Evolutionary conservation across 2,113 vertebrate species (phyloP).

Genomic region (Indri indri): DNA sequence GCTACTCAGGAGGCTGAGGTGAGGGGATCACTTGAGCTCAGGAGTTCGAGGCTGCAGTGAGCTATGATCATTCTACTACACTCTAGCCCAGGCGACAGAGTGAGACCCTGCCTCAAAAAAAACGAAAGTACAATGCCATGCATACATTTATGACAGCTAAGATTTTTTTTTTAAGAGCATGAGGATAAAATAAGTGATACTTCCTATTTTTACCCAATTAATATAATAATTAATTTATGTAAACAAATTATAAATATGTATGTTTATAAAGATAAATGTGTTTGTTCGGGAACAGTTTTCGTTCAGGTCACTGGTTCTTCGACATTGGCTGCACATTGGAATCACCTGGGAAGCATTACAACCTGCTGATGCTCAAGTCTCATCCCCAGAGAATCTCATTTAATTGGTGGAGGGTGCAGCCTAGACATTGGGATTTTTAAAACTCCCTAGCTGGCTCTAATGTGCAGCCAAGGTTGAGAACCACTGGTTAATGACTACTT

Average conservation of each 20-base stretch:
- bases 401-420: neutral
- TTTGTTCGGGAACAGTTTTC: neutral
- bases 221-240: neutral
- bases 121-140: neutral
- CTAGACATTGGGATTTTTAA: neutral
- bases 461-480: constrained; percentile 31
- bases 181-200: neutral
- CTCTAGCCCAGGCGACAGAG: too few relatives aligned
- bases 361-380: neutral
- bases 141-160: neutral
- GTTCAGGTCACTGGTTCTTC: neutral
- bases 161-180: neutral
- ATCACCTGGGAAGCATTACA: neutral
- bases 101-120: too few relatives aligned
- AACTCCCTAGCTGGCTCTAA: constrained; percentile 41
- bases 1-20: too few relatives aligned
- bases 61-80: too few relatives aligned
- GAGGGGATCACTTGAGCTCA: too few relatives aligned
- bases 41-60: too few relatives aligned
- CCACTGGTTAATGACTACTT: constrained; percentile 32
- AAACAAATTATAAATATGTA: neutral
- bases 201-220: neutral
- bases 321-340: neutral
- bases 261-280: neutral
- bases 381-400: neutral